Percentiles rank a stretch among this genome's conserved stretches.
Conservation (phyloP, 2,113 vertebrate species). For the Vidua macroura region DNA sequence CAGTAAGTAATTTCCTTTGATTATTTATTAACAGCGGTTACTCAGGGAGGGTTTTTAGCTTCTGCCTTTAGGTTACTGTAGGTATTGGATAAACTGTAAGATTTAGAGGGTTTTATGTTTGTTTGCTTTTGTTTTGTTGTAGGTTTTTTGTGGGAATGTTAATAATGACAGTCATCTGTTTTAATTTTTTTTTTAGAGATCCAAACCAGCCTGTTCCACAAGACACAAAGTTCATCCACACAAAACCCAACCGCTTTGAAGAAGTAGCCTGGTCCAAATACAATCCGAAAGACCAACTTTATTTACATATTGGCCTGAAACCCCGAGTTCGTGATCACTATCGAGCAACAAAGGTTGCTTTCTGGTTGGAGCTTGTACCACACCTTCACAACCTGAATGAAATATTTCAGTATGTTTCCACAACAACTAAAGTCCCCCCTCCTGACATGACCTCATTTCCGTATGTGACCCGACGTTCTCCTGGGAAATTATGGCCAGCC, state of each 20-base stretch:
- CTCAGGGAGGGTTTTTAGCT: background rate
- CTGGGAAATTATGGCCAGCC: slow-evolving; percentile 90
- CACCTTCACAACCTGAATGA: slow-evolving; percentile 94
- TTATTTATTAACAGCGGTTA: background rate
- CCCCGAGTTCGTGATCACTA: slow-evolving; percentile 94
- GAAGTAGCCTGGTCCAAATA: slow-evolving; percentile 98
- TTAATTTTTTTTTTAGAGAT: slow-evolving; percentile 75
- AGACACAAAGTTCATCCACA: slow-evolving; percentile 97
- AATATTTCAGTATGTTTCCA: slow-evolving; percentile 92
- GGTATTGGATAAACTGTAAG: background rate
- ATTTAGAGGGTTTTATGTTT: accelerated
- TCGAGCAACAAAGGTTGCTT: slow-evolving; percentile 93
- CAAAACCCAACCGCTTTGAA: slow-evolving; percentile 95
- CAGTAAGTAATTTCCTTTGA: background rate
- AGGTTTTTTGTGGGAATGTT: background rate
- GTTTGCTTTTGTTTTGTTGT: background rate
- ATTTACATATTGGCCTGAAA: slow-evolving; percentile 94
- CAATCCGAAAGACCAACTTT: slow-evolving; percentile 94
- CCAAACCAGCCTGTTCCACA: slow-evolving; percentile 96
- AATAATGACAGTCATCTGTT: background rate
- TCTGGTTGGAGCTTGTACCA: slow-evolving; percentile 94
- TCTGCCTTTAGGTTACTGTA: background rate
- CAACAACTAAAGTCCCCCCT: slow-evolving; percentile 92
- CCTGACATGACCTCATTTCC: slow-evolving; percentile 93
- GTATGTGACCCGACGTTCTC: slow-evolving; percentile 86